phyloP scores from a whole-genome alignment of 2,888 invertebrate genomes.

The Andrena marginata region DNA sequence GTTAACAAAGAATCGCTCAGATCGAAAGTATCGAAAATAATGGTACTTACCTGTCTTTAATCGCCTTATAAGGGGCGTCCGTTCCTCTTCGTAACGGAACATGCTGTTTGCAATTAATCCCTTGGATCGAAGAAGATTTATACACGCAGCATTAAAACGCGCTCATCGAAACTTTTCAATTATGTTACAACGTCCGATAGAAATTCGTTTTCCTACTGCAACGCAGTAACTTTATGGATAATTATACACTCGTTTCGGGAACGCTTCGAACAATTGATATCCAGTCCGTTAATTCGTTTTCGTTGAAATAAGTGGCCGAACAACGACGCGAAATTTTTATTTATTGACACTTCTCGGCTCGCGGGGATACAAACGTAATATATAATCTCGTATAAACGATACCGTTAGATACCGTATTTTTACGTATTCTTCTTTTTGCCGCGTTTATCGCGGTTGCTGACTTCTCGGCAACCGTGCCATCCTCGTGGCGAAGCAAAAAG shows the following conservation, averaged over 20 bases:
- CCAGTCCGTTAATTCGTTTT: background rate
- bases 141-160: background rate
- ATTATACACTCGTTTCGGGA: background rate
- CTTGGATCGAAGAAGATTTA: background rate
- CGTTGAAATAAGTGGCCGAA: background rate
- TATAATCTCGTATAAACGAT: background rate
- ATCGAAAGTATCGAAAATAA: background rate
- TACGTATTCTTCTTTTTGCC: background rate
- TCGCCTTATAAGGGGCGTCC: slow-evolving; percentile 42
- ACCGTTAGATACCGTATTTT: slow-evolving; percentile 1
- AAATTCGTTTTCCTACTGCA: background rate
- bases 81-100: slow-evolving; percentile 33
- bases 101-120: slow-evolving; percentile 16
- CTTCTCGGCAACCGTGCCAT: background rate
- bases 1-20: background rate
- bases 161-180: background rate
- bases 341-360: background rate
- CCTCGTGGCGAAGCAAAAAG: background rate
- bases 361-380: background rate
- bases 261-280: background rate
- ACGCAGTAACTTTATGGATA: slow-evolving; percentile 11
- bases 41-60: slow-evolving; percentile 55
- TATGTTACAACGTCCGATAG: background rate
- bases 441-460: background rate
- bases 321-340: background rate